Evolutionary conservation across 2,113 vertebrate species (phyloP).

Genomic region (Dipodomys stephensi): DNA sequence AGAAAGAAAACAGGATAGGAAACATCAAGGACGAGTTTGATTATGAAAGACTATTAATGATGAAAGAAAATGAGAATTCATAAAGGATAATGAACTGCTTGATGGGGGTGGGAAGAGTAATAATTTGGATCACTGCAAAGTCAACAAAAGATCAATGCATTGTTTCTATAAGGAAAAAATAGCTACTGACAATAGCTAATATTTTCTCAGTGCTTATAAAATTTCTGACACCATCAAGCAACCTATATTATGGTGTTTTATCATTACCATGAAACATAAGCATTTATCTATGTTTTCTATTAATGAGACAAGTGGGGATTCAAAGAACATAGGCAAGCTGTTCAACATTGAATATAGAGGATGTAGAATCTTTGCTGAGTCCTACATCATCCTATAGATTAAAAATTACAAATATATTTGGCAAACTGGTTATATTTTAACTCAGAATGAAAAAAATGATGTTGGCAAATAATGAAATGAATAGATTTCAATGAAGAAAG

Average conservation of each 20-base stretch:
- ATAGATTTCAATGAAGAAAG: not conserved
- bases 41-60: not conserved
- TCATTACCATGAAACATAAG: not conserved
- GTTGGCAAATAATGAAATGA: not conserved
- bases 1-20: not conserved
- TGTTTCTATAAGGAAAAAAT: not conserved
- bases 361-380: not conserved
- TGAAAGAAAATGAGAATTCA: not conserved
- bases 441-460: constrained; percentile 3
- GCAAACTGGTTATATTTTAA: not conserved
- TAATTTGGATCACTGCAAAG: not conserved
- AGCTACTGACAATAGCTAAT: not conserved
- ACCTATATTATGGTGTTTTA: not conserved
- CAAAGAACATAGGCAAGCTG: not conserved
- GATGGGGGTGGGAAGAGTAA: not conserved
- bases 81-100: not conserved
- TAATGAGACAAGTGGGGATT: not conserved
- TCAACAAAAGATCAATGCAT: not conserved
- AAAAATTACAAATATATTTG: not conserved
- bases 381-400: not conserved
- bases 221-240: not conserved
- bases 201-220: not conserved
- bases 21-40: not conserved
- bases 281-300: not conserved
- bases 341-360: not conserved